Conservation (phyloP, 2,888 invertebrate genomes). For the Morpho deidamia region DNA sequence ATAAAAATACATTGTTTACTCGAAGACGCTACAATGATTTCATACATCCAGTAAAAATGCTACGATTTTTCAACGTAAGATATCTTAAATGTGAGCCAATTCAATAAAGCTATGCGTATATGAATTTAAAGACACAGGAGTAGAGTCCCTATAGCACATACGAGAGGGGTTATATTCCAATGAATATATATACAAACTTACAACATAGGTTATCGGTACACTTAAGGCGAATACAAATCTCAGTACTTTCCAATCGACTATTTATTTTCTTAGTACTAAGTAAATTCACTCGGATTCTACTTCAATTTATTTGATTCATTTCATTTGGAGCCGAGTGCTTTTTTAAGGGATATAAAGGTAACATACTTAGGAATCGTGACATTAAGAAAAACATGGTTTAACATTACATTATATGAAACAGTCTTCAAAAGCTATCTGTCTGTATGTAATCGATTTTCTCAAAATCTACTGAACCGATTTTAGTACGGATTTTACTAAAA, state of each 20-base stretch:
- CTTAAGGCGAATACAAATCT: slow-evolving; percentile 15
- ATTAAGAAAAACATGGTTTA: too few relatives aligned
- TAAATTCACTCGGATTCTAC: slow-evolving; percentile 3
- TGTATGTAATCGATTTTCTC: too few relatives aligned
- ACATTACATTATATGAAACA: too few relatives aligned
- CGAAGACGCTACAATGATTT: too few relatives aligned
- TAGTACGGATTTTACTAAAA: too few relatives aligned
- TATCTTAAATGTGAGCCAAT: slow-evolving; percentile 17
- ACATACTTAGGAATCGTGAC: too few relatives aligned
- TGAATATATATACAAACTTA: neutral
- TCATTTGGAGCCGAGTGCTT: neutral
- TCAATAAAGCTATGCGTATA: slow-evolving; percentile 14
- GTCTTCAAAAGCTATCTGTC: too few relatives aligned
- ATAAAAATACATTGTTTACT: too few relatives aligned
- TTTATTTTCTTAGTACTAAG: slow-evolving; percentile 13
- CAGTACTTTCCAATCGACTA: slow-evolving; percentile 16
- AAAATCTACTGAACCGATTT: too few relatives aligned
- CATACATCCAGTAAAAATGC: slow-evolving; percentile 1
- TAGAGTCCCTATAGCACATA: neutral
- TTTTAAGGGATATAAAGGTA: too few relatives aligned
- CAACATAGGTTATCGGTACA: slow-evolving; percentile 1
- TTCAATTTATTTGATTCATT: slow-evolving; percentile 8
- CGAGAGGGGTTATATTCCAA: neutral
- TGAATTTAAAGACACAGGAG: neutral
- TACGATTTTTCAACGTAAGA: slow-evolving; percentile 15